phyloP scores from a whole-genome alignment of 2,888 invertebrate genomes.

The Nebria salina region DNA sequence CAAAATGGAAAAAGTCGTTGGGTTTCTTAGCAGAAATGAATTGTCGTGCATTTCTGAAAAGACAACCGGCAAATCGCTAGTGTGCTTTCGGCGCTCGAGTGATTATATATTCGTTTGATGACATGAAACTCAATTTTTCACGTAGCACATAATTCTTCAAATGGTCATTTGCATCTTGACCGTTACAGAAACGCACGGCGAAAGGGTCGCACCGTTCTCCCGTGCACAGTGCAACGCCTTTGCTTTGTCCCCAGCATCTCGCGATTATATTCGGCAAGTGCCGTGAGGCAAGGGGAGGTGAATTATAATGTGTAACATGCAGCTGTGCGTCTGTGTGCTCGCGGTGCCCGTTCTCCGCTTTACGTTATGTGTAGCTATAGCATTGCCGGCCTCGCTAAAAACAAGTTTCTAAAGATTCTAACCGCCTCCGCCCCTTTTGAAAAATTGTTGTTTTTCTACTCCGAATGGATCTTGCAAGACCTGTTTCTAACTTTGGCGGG shows the following conservation, averaged over 20 bases:
- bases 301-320: conserved; percentile 47
- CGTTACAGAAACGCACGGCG: conserved; percentile 37
- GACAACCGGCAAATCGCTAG: not conserved
- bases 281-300: conserved; percentile 51
- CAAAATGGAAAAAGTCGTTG: not conserved
- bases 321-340: conserved; percentile 46
- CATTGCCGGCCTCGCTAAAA: conserved; percentile 47
- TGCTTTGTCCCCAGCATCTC: conserved; percentile 55
- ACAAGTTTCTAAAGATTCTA: conserved; percentile 58
- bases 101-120: conserved; percentile 46
- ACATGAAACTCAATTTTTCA: conserved; percentile 47
- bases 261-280: conserved; percentile 60
- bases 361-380: conserved; percentile 38
- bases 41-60: too few species aligned
- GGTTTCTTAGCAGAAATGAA: not conserved
- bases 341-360: conserved; percentile 35
- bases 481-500: conserved; percentile 58
- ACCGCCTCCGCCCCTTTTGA: conserved; percentile 62
- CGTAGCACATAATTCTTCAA: conserved; percentile 46
- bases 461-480: conserved; percentile 60
- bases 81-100: conserved; percentile 39
- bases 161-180: conserved; percentile 47
- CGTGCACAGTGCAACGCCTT: conserved; percentile 50
- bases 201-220: conserved; percentile 18
- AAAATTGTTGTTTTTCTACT: conserved; percentile 57